A percentile compares a stretch with the other conserved stretches of the same genome.
These are phyloP conservation scores for Vollenhovia emeryi DNA, from an alignment of 1,140 invertebrate species.

Conservation along the genomic window DNA sequence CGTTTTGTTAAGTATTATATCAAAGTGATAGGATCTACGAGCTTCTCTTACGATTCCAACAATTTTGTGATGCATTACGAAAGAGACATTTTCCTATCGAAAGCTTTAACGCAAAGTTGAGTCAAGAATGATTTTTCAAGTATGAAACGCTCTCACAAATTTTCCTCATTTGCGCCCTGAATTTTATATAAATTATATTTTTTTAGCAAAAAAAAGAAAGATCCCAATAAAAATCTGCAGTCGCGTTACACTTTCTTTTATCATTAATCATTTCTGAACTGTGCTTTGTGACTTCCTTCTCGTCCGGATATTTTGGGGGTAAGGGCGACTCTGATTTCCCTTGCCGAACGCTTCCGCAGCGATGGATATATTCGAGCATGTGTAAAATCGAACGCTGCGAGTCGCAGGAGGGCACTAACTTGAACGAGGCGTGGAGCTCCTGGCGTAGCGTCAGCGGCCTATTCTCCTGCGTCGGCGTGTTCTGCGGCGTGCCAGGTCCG, in stretches of 20 bases:
- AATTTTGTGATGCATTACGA: neutral
- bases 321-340: no score
- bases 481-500: slow-evolving; percentile 87
- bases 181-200: neutral
- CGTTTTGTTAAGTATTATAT: neutral
- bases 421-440: slow-evolving; percentile 88
- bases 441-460: slow-evolving; percentile 89
- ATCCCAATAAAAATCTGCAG: neutral
- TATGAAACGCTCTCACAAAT: neutral
- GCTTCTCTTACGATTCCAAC: neutral
- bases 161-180: neutral
- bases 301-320: neutral
- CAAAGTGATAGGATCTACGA: neutral
- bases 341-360: neutral
- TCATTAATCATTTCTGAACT: neutral
- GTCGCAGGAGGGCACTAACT: slow-evolving; percentile 83
- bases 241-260: neutral
- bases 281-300: neutral
- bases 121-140: neutral
- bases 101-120: neutral
- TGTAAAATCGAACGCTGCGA: neutral
- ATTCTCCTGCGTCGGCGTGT: slow-evolving; percentile 92
- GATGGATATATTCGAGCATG: slow-evolving; percentile 23
- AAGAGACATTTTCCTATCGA: neutral
- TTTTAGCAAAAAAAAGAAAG: neutral